A percentile compares a stretch with the other conserved stretches of the same genome.
These are phyloP conservation scores for Scylla paramamosain DNA, from an alignment of 1,140 invertebrate species.

Conservation along the genomic window DNA sequence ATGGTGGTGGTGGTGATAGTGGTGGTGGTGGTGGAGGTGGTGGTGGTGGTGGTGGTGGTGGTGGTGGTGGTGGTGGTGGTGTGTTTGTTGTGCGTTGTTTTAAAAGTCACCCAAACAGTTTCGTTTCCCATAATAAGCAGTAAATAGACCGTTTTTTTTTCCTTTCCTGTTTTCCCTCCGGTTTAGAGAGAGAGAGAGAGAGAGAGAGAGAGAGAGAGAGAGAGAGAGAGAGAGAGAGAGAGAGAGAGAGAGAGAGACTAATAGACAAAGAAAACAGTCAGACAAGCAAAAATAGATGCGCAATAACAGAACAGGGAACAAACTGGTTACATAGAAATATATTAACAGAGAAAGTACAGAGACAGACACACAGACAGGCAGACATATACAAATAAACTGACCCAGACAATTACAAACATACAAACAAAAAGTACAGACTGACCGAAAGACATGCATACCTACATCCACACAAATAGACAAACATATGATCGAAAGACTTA, in stretches of 20 bases:
- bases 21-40: too few relatives aligned
- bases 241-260: neutral
- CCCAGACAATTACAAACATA: neutral
- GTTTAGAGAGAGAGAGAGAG: neutral
- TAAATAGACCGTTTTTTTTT: neutral
- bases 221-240: slow-evolving; percentile 12
- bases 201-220: slow-evolving; percentile 12
- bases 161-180: neutral
- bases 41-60: too few relatives aligned
- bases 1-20: too few relatives aligned
- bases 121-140: neutral
- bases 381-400: neutral
- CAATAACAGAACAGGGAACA: too few relatives aligned
- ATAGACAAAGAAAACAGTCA: too few relatives aligned
- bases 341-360: neutral
- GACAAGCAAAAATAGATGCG: too few relatives aligned
- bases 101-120: neutral
- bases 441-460: neutral
- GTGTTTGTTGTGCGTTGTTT: neutral
- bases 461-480: neutral
- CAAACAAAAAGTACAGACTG: too few relatives aligned
- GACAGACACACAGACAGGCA: neutral
- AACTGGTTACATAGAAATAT: too few relatives aligned
- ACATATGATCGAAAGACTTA: too few relatives aligned
- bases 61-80: too few relatives aligned